These are phyloP conservation scores for Brenthis hecate DNA, from an alignment of 2,888 invertebrate genomes.

Conservation along the genomic window DNA sequence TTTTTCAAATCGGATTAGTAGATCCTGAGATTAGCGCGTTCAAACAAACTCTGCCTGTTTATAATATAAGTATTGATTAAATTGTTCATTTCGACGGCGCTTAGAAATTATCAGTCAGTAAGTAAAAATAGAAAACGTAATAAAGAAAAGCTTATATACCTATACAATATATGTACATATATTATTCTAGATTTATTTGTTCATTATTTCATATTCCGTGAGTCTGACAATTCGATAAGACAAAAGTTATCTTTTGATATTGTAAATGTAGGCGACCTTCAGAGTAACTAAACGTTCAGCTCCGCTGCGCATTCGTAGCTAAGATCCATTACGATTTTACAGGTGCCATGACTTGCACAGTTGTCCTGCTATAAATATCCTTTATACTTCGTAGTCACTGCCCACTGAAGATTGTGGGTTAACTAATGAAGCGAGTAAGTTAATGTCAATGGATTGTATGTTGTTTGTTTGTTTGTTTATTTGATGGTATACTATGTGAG, in stretches of 20 bases:
- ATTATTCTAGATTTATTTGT: not conserved
- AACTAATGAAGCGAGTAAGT: not conserved
- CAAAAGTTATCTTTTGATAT: conserved; percentile 11
- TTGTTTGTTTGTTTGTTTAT: not conserved
- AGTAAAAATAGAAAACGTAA: too few relatives aligned
- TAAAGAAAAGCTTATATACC: too few relatives aligned
- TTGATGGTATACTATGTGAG: not conserved
- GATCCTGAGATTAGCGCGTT: too few relatives aligned
- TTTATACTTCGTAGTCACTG: not conserved
- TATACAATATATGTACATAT: too few relatives aligned
- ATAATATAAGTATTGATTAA: too few relatives aligned
- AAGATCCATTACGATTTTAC: conserved; percentile 42
- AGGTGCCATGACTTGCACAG: conserved; percentile 35
- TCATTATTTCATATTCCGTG: too few relatives aligned
- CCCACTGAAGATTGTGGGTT: not conserved
- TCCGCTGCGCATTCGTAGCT: conserved; percentile 39
- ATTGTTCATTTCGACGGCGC: too few relatives aligned
- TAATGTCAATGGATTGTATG: not conserved
- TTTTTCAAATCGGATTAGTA: too few relatives aligned
- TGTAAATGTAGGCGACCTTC: conserved; percentile 47
- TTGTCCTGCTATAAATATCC: conserved; percentile 13
- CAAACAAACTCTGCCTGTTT: too few relatives aligned
- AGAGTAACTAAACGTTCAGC: conserved; percentile 47
- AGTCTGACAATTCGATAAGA: too few relatives aligned
- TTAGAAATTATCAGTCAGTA: too few relatives aligned